These are phyloP conservation scores for Limnephilus lunatus DNA, from an alignment of 2,888 invertebrate species.

Conservation along the genomic window DNA sequence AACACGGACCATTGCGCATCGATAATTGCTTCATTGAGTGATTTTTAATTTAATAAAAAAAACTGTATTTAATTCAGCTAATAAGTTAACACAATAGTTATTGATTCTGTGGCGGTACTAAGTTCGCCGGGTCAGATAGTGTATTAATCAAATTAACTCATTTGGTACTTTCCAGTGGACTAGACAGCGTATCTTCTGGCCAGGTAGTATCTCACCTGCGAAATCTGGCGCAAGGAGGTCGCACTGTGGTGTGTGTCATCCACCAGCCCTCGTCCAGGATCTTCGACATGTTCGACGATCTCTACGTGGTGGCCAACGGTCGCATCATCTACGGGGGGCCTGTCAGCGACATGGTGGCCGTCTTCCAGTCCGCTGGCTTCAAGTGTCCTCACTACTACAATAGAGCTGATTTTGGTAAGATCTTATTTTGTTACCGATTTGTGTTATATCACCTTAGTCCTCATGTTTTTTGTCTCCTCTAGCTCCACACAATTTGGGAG, in stretches of 20 bases:
- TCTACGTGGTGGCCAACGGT: constrained; percentile 83
- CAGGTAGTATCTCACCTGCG: constrained; percentile 81
- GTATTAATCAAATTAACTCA: too few species aligned
- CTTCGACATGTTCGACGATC: constrained; percentile 85
- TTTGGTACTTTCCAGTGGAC: constrained; percentile 73
- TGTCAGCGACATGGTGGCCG: constrained; percentile 78
- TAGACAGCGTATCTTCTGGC: constrained; percentile 83
- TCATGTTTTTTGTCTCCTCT: neutral
- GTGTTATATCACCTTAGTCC: neutral
- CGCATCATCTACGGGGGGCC: constrained; percentile 83
- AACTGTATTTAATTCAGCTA: too few species aligned
- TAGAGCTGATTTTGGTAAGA: constrained; percentile 85
- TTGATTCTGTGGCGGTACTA: too few species aligned
- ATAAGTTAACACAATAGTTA: too few species aligned
- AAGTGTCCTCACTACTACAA: constrained; percentile 87
- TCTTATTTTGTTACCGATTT: neutral
- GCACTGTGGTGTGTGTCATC: constrained; percentile 86
- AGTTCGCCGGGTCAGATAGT: too few species aligned
- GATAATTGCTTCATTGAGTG: too few species aligned
- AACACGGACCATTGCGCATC: too few species aligned
- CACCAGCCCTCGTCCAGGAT: constrained; percentile 89
- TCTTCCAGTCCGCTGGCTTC: constrained; percentile 79
- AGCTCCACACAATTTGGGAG: too few species aligned
- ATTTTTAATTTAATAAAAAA: too few species aligned
- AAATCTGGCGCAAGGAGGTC: constrained; percentile 80